Percentiles rank a stretch among this genome's conserved stretches.
Evolutionary conservation across 92 coral and sea anemone genomes (phyloP).

Genomic region (Muricea muricata): DNA sequence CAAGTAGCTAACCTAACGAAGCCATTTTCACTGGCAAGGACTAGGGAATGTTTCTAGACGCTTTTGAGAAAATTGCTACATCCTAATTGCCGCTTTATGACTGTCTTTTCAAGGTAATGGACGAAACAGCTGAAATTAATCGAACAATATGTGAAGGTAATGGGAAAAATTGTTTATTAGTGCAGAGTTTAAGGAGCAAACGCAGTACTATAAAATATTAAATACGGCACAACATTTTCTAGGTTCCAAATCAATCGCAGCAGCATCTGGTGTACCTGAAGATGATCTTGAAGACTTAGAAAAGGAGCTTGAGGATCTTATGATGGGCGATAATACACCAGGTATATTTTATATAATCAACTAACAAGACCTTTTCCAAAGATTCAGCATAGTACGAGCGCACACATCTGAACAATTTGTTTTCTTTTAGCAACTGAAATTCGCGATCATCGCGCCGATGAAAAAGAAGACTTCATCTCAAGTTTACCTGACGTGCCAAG

Average conservation of each 20-base stretch:
- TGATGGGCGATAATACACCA: background rate
- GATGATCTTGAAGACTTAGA: conserved; percentile 33
- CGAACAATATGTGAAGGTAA: conserved; percentile 38
- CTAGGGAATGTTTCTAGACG: too few relatives aligned
- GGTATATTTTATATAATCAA: background rate
- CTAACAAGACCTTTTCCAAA: too few relatives aligned
- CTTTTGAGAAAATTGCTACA: too few relatives aligned
- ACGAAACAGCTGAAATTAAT: conserved; percentile 38
- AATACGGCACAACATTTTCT: background rate
- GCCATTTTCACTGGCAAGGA: too few relatives aligned
- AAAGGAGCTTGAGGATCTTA: conserved; percentile 27
- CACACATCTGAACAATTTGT: background rate
- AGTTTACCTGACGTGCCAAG: conserved; percentile 7
- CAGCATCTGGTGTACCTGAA: conserved; percentile 12
- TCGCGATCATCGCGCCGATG: background rate
- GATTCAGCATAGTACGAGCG: too few relatives aligned
- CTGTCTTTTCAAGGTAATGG: conserved; percentile 10
- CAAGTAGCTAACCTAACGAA: too few relatives aligned
- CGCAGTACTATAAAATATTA: background rate
- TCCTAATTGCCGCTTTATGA: too few relatives aligned
- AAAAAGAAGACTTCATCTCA: background rate
- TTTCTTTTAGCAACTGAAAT: background rate
- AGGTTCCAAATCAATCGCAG: conserved; percentile 40
- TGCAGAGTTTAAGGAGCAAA: background rate
- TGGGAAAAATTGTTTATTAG: background rate